Evolutionary conservation across 2,113 vertebrate genomes (phyloP).

Genomic region (Pluvianellus socialis): DNA sequence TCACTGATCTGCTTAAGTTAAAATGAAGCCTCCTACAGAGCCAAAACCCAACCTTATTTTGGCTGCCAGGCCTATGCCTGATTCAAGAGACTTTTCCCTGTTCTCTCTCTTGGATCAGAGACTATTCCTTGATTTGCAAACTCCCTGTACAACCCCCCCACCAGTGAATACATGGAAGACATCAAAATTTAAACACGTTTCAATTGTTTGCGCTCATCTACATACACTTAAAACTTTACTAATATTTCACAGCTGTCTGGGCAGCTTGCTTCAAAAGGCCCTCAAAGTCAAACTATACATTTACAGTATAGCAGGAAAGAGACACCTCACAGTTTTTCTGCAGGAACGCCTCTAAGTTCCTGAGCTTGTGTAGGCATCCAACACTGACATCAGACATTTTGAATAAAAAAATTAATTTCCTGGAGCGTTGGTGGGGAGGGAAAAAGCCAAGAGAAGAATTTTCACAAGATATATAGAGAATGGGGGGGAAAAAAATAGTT

Average conservation of each 20-base stretch:
- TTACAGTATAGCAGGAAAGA: neutral
- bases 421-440: neutral
- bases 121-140: neutral
- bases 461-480: neutral
- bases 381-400: neutral
- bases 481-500: neutral
- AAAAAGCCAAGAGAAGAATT: neutral
- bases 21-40: neutral
- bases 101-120: neutral
- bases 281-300: neutral
- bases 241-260: neutral
- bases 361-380: neutral
- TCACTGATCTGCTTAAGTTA: neutral
- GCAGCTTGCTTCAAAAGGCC: neutral
- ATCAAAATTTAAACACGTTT: neutral
- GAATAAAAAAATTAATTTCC: conserved; percentile 22
- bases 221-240: neutral
- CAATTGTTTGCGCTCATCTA: neutral
- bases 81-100: neutral
- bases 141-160: neutral
- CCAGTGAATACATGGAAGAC: neutral
- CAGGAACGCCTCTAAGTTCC: neutral
- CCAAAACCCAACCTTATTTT: neutral
- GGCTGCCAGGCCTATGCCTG: neutral
- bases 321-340: neutral